Percentiles rank a stretch among this genome's conserved stretches.
Evolutionary conservation across 2,797 vertebrate genomes (phyloP).

Genomic region (Diplodus puntazzo): DNA sequence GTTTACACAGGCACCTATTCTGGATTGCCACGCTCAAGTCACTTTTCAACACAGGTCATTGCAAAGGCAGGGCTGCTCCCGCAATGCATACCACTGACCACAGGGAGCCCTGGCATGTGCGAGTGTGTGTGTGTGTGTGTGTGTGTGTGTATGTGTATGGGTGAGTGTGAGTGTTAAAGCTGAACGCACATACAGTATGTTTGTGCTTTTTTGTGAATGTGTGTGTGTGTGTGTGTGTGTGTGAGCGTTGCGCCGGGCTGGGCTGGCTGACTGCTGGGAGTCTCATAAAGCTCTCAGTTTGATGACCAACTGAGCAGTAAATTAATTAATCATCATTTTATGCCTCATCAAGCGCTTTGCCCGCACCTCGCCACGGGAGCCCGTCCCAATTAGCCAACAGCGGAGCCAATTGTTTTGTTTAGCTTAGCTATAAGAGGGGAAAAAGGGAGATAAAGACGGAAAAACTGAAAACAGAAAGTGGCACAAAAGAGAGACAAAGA

Average conservation of each 20-base stretch:
- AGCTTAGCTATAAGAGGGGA: constrained; percentile 83
- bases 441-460: constrained; percentile 73
- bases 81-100: constrained; percentile 48
- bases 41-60: constrained; percentile 71
- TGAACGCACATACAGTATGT: constrained; percentile 35
- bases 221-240: constrained; percentile 32
- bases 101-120: constrained; percentile 36
- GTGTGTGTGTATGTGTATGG: constrained; percentile 7
- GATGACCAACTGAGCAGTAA: constrained; percentile 99
- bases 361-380: constrained; percentile 90
- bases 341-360: constrained; percentile 99
- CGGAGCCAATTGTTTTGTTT: constrained; percentile 95
- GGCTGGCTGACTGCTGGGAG: constrained; percentile 92
- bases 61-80: constrained; percentile 67
- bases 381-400: constrained; percentile 93
- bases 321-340: constrained; percentile 99
- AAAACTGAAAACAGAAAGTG: constrained; percentile 76
- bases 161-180: constrained; percentile 9
- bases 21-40: constrained; percentile 42
- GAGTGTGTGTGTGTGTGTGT: constrained; percentile 11
- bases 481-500: constrained; percentile 72
- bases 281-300: constrained; percentile 97
- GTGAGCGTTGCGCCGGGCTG: constrained; percentile 44
- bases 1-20: neutral
- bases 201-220: constrained; percentile 27